A percentile compares a stretch with the other conserved stretches of the same genome.
phyloP scores from a whole-genome alignment of 2,888 invertebrate species.

The Geotrupes spiniger region DNA sequence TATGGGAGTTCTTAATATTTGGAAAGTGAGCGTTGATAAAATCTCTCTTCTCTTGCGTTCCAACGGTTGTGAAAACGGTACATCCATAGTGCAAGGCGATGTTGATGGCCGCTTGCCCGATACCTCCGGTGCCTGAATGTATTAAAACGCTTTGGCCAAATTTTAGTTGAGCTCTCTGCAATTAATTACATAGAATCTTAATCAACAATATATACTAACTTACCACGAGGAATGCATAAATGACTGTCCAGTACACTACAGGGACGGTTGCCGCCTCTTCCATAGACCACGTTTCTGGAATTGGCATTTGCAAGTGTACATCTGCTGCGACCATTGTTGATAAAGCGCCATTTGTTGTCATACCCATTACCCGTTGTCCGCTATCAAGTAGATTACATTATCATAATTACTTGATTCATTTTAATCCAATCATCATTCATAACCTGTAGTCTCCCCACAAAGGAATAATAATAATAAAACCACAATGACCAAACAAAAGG shows the following conservation, averaged over 20 bases:
- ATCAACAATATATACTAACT: constrained; percentile 7
- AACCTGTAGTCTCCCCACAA: too few species aligned
- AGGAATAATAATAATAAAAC: too few species aligned
- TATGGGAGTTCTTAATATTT: constrained; percentile 57
- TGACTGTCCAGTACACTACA: constrained; percentile 61
- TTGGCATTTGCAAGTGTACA: constrained; percentile 56
- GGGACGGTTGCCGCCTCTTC: constrained; percentile 76
- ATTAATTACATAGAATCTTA: constrained; percentile 1
- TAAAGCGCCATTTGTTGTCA: constrained; percentile 57
- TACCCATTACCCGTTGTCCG: constrained; percentile 65
- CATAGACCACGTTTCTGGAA: constrained; percentile 71
- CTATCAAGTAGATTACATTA: constrained; percentile 37
- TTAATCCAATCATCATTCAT: too few species aligned
- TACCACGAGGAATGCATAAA: constrained; percentile 54
- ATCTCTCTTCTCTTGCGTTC: constrained; percentile 76
- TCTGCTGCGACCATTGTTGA: constrained; percentile 61
- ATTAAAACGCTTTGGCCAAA: constrained; percentile 47
- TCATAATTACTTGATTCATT: background rate
- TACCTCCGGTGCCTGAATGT: constrained; percentile 64
- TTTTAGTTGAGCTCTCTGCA: constrained; percentile 16
- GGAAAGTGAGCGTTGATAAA: constrained; percentile 84
- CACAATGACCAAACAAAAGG: too few species aligned
- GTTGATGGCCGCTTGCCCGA: constrained; percentile 71
- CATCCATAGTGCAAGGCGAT: constrained; percentile 62
- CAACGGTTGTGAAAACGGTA: constrained; percentile 86